These are phyloP conservation scores for Torymus tubicola DNA, from an alignment of 2,888 invertebrate genomes.

Conservation along the genomic window DNA sequence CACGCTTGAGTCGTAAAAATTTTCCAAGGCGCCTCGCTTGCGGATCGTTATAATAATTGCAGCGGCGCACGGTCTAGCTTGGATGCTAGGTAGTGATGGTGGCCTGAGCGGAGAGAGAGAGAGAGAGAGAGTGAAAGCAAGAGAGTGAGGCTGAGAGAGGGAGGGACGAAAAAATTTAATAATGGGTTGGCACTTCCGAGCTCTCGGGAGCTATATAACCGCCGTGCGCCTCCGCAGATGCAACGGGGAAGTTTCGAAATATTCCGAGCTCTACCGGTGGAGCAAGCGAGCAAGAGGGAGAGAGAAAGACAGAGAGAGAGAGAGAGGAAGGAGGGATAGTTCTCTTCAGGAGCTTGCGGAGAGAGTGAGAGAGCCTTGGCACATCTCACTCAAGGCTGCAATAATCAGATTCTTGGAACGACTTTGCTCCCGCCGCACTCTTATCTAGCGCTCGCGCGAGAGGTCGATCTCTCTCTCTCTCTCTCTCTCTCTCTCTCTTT, in stretches of 20 bases:
- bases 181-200: constrained; percentile 58
- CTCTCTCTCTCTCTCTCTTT: constrained; percentile 1
- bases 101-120: too few relatives aligned
- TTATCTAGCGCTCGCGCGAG: too few relatives aligned
- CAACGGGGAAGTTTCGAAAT: constrained; percentile 65
- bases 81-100: background rate
- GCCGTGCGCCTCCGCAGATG: background rate
- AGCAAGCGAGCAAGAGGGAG: constrained; percentile 2
- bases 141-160: background rate
- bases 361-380: constrained; percentile 59
- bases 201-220: background rate
- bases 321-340: constrained; percentile 3
- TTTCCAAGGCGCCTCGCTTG: constrained; percentile 3
- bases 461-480: background rate
- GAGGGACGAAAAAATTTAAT: constrained; percentile 65
- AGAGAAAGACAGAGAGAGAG: constrained; percentile 17
- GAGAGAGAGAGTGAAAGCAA: background rate
- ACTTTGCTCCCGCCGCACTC: constrained; percentile 12
- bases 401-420: constrained; percentile 71
- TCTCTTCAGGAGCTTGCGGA: background rate
- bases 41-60: constrained; percentile 48
- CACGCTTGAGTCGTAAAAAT: constrained; percentile 28
- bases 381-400: constrained; percentile 65
- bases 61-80: background rate
- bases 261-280: constrained; percentile 58